Evolutionary conservation across 2,113 vertebrate genomes (phyloP).

Genomic region (Antechinus flavipes): DNA sequence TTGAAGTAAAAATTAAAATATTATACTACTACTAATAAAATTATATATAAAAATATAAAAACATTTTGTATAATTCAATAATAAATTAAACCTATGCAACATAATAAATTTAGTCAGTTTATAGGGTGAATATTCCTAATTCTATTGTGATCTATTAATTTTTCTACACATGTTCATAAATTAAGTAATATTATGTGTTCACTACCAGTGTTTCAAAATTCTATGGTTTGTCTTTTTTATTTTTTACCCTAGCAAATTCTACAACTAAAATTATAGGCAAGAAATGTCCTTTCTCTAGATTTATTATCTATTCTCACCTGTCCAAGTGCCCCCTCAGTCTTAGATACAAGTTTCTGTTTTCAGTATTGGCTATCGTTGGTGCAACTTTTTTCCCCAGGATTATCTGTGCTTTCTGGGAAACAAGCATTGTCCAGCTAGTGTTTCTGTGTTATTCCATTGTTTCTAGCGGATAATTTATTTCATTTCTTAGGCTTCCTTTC

Average conservation of each 20-base stretch:
- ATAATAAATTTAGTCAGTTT: not conserved
- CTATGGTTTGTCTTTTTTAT: not conserved
- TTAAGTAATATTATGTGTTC: not conserved
- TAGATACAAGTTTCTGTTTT: not conserved
- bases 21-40: not conserved
- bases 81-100: not conserved
- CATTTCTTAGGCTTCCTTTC: not conserved
- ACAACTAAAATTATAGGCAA: not conserved
- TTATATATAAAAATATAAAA: not conserved
- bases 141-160: not conserved
- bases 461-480: not conserved
- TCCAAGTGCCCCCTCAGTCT: not conserved
- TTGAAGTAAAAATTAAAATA: not conserved
- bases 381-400: not conserved
- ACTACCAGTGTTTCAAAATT: not conserved
- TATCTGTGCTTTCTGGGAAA: not conserved
- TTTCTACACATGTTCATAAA: not conserved
- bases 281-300: not conserved
- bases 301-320: not conserved
- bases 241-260: not conserved
- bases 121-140: not conserved
- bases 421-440: not conserved
- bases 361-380: not conserved
- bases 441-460: not conserved
- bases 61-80: not conserved